Evolutionary conservation across 1,140 invertebrate genomes (phyloP).

Genomic region (Atta texana): DNA sequence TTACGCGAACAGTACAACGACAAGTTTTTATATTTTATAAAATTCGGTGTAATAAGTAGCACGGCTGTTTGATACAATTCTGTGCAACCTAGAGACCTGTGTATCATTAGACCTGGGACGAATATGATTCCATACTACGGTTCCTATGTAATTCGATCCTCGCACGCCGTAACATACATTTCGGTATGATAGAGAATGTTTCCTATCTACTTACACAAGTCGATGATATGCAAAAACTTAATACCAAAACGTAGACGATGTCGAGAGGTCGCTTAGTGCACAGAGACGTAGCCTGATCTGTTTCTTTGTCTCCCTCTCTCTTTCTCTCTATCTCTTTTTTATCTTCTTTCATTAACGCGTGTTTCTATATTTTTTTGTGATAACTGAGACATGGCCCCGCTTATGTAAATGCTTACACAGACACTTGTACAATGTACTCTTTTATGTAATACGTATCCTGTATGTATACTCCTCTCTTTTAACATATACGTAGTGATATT

Average conservation of each 20-base stretch:
- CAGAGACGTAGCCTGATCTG: slow-evolving; percentile 48
- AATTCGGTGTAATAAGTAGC: slow-evolving; percentile 67
- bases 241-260: not conserved
- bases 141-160: slow-evolving; percentile 42
- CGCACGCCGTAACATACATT: slow-evolving; percentile 20
- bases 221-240: not conserved
- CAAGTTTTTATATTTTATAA: slow-evolving; percentile 78
- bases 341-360: slow-evolving; percentile 8
- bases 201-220: not conserved
- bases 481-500: slow-evolving; percentile 66
- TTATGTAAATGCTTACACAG: slow-evolving; percentile 59
- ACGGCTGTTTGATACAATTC: slow-evolving; percentile 68
- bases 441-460: slow-evolving; percentile 61
- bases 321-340: not conserved
- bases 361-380: slow-evolving; percentile 24
- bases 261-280: slow-evolving; percentile 57
- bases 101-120: slow-evolving; percentile 19
- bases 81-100: slow-evolving; percentile 61
- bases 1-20: slow-evolving; percentile 74
- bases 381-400: not conserved
- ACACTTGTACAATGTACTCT: slow-evolving; percentile 62
- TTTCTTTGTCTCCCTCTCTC: slow-evolving; percentile 6
- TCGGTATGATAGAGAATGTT: slow-evolving; percentile 22
- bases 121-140: slow-evolving; percentile 51
- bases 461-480: slow-evolving; percentile 45